Conservation (phyloP, 2,888 invertebrate genomes). For the Byasa hedistus region DNA sequence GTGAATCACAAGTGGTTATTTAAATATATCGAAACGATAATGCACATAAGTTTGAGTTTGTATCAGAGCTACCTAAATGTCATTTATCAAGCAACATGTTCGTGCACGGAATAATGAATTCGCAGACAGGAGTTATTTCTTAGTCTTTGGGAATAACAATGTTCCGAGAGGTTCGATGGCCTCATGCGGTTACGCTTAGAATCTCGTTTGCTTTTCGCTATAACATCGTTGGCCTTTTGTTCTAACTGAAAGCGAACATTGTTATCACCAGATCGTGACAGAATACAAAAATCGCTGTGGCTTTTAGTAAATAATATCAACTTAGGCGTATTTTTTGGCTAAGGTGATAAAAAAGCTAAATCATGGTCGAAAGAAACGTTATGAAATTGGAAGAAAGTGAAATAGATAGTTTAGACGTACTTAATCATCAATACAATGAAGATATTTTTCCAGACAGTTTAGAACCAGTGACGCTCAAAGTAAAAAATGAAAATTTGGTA, state of each 20-base stretch:
- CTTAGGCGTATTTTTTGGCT: neutral
- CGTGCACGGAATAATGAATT: constrained; percentile 69
- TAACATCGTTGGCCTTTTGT: constrained; percentile 25
- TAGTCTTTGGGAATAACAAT: constrained; percentile 74
- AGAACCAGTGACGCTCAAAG: constrained; percentile 59
- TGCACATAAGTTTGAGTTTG: constrained; percentile 34
- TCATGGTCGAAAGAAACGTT: constrained; percentile 62
- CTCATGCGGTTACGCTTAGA: constrained; percentile 61
- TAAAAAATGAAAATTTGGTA: constrained; percentile 57
- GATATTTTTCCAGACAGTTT: constrained; percentile 69
- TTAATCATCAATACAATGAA: constrained; percentile 46
- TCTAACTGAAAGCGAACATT: constrained; percentile 20
- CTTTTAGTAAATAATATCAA: neutral
- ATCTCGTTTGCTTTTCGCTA: constrained; percentile 29
- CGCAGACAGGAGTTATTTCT: constrained; percentile 54
- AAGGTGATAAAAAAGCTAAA: neutral
- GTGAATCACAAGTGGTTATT: neutral
- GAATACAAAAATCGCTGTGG: neutral
- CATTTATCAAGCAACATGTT: constrained; percentile 54
- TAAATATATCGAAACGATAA: constrained; percentile 22
- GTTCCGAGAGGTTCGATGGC: constrained; percentile 67
- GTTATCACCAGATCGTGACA: neutral
- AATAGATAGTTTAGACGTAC: constrained; percentile 68
- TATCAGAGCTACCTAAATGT: constrained; percentile 55
- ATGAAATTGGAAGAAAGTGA: constrained; percentile 65